phyloP scores from a whole-genome alignment of 92 coral and sea anemone species.

The Isaurus tuberculatus region DNA sequence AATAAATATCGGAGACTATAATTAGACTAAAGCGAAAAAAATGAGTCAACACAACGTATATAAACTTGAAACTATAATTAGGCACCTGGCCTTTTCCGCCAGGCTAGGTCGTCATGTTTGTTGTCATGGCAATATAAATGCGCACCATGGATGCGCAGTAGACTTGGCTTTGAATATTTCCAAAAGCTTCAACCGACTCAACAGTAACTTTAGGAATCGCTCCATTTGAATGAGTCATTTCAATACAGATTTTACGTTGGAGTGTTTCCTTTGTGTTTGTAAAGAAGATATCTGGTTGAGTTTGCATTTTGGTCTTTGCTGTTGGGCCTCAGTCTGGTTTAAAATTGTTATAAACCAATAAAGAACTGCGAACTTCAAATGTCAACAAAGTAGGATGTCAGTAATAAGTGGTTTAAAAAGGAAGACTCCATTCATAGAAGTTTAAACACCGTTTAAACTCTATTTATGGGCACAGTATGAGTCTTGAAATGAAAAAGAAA shows the following conservation, averaged over 20 bases:
- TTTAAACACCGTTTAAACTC: neutral
- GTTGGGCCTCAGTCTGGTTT: neutral
- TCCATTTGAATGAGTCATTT: slow-evolving; percentile 44
- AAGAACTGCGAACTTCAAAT: neutral
- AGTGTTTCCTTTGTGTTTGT: neutral
- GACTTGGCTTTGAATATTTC: neutral
- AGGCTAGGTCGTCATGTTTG: slow-evolving; percentile 28
- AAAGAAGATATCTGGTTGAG: neutral
- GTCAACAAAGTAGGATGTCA: slow-evolving; percentile 28
- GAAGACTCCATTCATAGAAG: neutral
- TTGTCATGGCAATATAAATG: slow-evolving; percentile 43
- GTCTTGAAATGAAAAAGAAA: slow-evolving; percentile 52
- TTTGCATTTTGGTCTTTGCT: neutral
- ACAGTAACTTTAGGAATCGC: neutral
- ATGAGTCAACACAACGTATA: no score
- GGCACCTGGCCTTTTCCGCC: slow-evolving; percentile 11
- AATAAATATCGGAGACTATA: no score
- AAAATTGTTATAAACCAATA: neutral
- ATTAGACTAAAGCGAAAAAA: no score
- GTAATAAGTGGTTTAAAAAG: neutral
- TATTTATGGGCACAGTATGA: slow-evolving; percentile 32
- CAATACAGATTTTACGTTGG: neutral
- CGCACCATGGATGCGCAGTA: slow-evolving; percentile 36
- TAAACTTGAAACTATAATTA: neutral
- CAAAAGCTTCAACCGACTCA: neutral